Evolutionary conservation across 2,113 vertebrate species (phyloP), one percentile per base, ranked within the genome.

Genomic region (Ailuropoda melanoleuca): DNA sequence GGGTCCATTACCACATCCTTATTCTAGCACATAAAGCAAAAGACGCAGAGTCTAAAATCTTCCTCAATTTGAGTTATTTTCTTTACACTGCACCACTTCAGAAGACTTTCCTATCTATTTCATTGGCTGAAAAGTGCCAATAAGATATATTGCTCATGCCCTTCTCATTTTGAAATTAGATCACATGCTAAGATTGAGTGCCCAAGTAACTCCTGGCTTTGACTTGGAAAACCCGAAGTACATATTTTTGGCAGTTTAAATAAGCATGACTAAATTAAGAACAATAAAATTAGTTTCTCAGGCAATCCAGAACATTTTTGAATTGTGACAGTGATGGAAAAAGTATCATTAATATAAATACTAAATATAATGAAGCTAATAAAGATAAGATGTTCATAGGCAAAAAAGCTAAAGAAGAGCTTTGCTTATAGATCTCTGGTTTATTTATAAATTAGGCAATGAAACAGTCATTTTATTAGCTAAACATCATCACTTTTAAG

Each of bases 381-480:
- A 80, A 82, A 62, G 1, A 31, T 55, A 94, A 74, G 8, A 14
- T 55, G 1, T 60, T 92, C 34, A 70, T 48, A 39, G 18, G 29
- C 13, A 95, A 97, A 86, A 88, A 18, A 92, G 2, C 0, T 60
- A 70, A 94, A 46, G 62, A 94, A 81, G 46, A 19, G 3, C 5
- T 97, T 74, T 83, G 18, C n/a, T 80, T 91, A 58, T 83, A 34
- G 31, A 8, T 77, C 75, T 56, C 31, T 82, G 50, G 0, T 90
- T 88, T 95, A 90, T 80, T 96, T 97, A 88, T 70, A 91, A 64
- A 91, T 92, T 39, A 93, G 56, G 56, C 50, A 96, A 88, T 56
- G 58, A 80, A 96, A 95, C 6, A 74, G 39, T 97, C 14, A 78
- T 72, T 96, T 87, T 96, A 89, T 88, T 90, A 93, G 62, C 9